Evolutionary conservation across 2,888 invertebrate genomes (phyloP).

Genomic region (Flabesymbios commensalis): DNA sequence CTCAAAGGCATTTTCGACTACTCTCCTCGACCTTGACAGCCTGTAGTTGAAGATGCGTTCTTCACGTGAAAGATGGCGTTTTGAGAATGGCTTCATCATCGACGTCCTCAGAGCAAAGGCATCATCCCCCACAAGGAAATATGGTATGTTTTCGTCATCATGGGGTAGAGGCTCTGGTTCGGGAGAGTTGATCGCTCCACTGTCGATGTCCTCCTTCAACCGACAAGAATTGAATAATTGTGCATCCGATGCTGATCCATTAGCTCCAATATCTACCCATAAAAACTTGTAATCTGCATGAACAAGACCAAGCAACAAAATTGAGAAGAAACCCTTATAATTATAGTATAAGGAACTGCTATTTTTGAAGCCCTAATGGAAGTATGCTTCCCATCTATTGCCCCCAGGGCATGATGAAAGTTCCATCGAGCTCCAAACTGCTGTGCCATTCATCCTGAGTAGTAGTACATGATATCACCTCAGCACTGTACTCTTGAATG

Average conservation of each 20-base stretch:
- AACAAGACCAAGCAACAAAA: slow-evolving; percentile 17
- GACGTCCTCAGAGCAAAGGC: too few relatives aligned
- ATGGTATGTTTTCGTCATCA: too few relatives aligned
- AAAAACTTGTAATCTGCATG: slow-evolving; percentile 16
- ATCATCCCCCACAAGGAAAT: too few relatives aligned
- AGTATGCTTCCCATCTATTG: slow-evolving; percentile 21
- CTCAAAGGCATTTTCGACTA: too few relatives aligned
- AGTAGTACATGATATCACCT: slow-evolving; percentile 6
- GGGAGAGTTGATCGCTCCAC: too few relatives aligned
- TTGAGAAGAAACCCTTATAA: too few relatives aligned
- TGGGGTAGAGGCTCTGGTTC: too few relatives aligned
- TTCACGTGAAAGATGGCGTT: too few relatives aligned
- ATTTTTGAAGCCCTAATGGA: background rate
- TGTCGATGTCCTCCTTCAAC: too few relatives aligned
- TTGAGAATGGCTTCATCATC: too few relatives aligned
- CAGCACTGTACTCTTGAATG: slow-evolving; percentile 9
- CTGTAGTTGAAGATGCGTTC: too few relatives aligned
- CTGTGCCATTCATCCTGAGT: slow-evolving; percentile 14
- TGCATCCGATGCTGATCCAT: slow-evolving; percentile 26
- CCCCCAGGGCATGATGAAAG: slow-evolving; percentile 19
- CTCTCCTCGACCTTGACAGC: too few relatives aligned
- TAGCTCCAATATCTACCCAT: slow-evolving; percentile 28
- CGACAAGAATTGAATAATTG: slow-evolving; percentile 24
- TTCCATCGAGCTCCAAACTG: slow-evolving; percentile 14
- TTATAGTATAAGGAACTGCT: background rate